phyloP scores from a whole-genome alignment of 92 coral and sea anemone species.

The Paragorgia papillata region DNA sequence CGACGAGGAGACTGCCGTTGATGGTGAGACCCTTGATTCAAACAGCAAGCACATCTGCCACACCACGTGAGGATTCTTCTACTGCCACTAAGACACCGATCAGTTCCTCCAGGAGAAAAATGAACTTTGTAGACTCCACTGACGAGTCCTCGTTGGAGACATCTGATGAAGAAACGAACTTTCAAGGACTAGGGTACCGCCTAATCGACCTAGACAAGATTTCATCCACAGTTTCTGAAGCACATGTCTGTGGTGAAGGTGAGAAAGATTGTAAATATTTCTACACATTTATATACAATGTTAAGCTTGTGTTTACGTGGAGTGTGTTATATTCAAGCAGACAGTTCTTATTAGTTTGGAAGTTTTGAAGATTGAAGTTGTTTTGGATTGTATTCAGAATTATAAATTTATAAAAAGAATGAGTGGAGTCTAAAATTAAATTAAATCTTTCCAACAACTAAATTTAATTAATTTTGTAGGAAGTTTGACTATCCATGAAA shows the following conservation, averaged over 20 bases:
- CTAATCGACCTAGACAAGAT: slow-evolving; percentile 9
- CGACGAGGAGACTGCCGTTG: too few relatives aligned
- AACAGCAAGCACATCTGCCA: too few relatives aligned
- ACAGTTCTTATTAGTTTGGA: too few relatives aligned
- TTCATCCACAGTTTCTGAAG: slow-evolving; percentile 6
- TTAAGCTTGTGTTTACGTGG: too few relatives aligned
- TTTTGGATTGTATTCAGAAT: background rate
- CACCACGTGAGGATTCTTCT: too few relatives aligned
- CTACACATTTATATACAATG: background rate
- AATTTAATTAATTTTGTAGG: background rate
- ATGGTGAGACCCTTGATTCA: too few relatives aligned
- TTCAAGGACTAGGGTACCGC: slow-evolving; percentile 16
- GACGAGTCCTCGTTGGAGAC: background rate
- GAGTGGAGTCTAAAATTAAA: background rate
- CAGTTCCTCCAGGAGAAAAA: too few relatives aligned
- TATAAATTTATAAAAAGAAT: too few relatives aligned
- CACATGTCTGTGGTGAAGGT: slow-evolving; percentile 27
- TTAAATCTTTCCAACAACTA: too few relatives aligned
- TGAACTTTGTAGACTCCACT: too few relatives aligned
- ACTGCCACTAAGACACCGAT: too few relatives aligned
- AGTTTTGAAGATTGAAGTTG: background rate
- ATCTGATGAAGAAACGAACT: background rate
- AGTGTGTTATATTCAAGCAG: too few relatives aligned
- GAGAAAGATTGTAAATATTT: background rate
- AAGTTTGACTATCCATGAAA: slow-evolving; percentile 15